Base-by-base conservation (phyloP, 2,888 invertebrate species). In the Troides helena region DNA sequence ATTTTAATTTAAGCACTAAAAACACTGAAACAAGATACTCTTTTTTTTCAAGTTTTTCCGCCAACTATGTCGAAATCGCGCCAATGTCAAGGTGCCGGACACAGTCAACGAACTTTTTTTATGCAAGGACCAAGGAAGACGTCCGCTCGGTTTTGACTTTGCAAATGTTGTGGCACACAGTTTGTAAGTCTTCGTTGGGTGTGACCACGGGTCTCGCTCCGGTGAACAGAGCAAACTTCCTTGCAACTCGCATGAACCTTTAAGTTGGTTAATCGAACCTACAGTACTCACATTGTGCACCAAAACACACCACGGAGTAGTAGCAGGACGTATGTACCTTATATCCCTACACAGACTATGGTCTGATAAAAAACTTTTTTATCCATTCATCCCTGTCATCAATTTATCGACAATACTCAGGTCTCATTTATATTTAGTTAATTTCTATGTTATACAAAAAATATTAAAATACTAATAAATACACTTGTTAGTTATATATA, bases 131-230 rank as follows among this genome's bases (percentile, higher is more conserved):
- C 79, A 74, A 78, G 72, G 72, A 65, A 82, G 81, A 88, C 90
- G 90, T 88, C 87, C 79, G 82, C 74, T 73, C 86, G 75, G 83
- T 75, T 84, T 83, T 83, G 78, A 78, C 77, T 87, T 89, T 82
- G 89, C 89, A 80, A 88, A 88, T 86, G 83, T 83, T 91, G 80
- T 92, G 89, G 84, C 84, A 85, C 78, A 85, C 86, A 85, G 80
- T 79, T 80, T 83, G 85, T 78, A 85, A 87, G 85, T 81, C 80
- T 80, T 84, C 68, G 74, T 75, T 85, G 84, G 90, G 90, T 88
- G 90, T 88, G 90, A 76, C 85, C 80, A 75, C 39, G 30, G 73
- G 77, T 75, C 74, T 76, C 79, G 92, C 84, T 89, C 77, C 80
- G 89, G 63, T 84, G 86, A 72, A 43, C 80, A 77, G 79, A 78